Percentiles rank a stretch among this genome's conserved stretches.
These are phyloP conservation scores for Eremophila alpestris DNA, from an alignment of 2,797 vertebrate species.

Conservation along the genomic window DNA sequence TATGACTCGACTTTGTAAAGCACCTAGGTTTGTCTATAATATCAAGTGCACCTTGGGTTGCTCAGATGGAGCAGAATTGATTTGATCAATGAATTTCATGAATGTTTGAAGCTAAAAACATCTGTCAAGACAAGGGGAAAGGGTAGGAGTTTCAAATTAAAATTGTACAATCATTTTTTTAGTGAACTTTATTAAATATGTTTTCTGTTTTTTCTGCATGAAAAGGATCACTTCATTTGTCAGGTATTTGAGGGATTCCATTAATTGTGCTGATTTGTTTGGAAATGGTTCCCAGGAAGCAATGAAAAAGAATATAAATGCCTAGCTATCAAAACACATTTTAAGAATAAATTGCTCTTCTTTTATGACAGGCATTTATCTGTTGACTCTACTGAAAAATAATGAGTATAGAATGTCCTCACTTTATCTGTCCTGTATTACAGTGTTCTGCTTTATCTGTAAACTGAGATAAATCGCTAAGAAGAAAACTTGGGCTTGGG, in stretches of 20 bases:
- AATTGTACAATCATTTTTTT: not conserved
- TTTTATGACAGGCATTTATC: slow-evolving; percentile 30
- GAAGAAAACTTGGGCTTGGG: not conserved
- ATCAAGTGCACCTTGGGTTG: not conserved
- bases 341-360: not conserved
- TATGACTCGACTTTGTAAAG: not conserved
- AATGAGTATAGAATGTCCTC: slow-evolving; percentile 15
- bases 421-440: not conserved
- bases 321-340: not conserved
- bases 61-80: not conserved
- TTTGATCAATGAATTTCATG: not conserved
- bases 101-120: not conserved
- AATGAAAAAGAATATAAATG: not conserved
- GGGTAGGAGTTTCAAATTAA: not conserved
- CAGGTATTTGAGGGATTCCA: not conserved
- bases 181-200: not conserved
- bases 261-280: not conserved
- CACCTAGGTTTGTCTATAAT: not conserved
- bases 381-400: not conserved
- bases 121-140: not conserved
- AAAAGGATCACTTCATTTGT: not conserved
- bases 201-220: not conserved
- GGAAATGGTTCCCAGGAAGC: not conserved
- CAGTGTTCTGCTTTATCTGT: slow-evolving; percentile 8
- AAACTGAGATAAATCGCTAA: slow-evolving; percentile 34